A percentile compares a stretch with the other conserved stretches of the same genome.
These are phyloP conservation scores for Cremastobaeus sp. DNA, from an alignment of 2,888 invertebrate genomes.

Conservation along the genomic window DNA sequence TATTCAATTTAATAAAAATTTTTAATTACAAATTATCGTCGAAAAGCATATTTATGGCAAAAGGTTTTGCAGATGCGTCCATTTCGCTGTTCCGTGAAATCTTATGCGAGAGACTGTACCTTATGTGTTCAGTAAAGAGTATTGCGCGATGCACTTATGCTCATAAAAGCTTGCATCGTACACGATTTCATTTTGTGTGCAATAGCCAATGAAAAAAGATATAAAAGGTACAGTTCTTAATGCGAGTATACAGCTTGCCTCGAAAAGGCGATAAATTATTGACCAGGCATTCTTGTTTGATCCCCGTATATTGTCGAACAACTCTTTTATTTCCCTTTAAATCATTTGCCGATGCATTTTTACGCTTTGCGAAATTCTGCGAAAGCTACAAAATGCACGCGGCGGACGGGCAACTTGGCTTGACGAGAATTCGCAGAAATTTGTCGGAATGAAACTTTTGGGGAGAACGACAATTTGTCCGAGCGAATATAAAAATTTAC, in stretches of 20 bases:
- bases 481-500: too few relatives aligned
- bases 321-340: slow-evolving; percentile 38
- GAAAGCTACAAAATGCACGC: slow-evolving; percentile 22
- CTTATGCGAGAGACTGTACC: slow-evolving; percentile 35
- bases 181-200: slow-evolving; percentile 60
- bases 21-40: too few relatives aligned
- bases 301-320: slow-evolving; percentile 52
- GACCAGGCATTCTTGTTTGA: slow-evolving; percentile 50
- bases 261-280: slow-evolving; percentile 61
- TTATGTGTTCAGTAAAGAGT: slow-evolving; percentile 26
- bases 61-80: too few relatives aligned
- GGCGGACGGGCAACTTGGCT: too few relatives aligned
- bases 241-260: slow-evolving; percentile 46
- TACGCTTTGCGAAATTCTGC: slow-evolving; percentile 16
- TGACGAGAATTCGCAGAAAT: too few relatives aligned
- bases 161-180: slow-evolving; percentile 58
- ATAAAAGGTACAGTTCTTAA: slow-evolving; percentile 60
- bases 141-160: slow-evolving; percentile 51
- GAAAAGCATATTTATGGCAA: too few relatives aligned
- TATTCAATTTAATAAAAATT: too few relatives aligned
- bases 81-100: too few relatives aligned
- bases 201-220: slow-evolving; percentile 57
- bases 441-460: too few relatives aligned
- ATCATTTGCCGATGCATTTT: slow-evolving; percentile 39
- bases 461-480: too few relatives aligned